Evolutionary conservation across 2,113 vertebrate genomes (phyloP).

Genomic region (Calidris pygmaea): DNA sequence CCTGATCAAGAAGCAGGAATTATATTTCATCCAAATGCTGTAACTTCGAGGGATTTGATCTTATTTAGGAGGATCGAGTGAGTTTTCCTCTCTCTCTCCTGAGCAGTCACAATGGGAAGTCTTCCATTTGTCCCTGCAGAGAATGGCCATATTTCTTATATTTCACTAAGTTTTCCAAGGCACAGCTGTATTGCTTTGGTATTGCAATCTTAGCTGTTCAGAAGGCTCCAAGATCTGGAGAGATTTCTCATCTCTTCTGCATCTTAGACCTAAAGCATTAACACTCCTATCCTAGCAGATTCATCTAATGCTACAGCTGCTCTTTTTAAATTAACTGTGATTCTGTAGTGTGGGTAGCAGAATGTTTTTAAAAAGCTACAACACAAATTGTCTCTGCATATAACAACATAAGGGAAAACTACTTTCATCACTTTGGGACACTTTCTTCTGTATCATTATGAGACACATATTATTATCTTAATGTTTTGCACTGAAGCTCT

Average conservation of each 20-base stretch:
- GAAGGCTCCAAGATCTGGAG: neutral
- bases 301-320: neutral
- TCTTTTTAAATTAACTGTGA: neutral
- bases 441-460: neutral
- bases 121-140: neutral
- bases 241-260: neutral
- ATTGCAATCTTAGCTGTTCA: neutral
- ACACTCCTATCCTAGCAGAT: neutral
- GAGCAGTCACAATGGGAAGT: neutral
- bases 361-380: neutral
- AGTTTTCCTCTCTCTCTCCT: neutral
- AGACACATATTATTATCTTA: conserved; percentile 15
- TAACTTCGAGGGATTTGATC: neutral
- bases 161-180: neutral
- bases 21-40: neutral
- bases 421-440: neutral
- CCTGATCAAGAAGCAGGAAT: neutral
- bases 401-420: neutral
- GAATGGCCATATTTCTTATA: neutral
- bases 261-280: neutral
- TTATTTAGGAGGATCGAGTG: neutral
- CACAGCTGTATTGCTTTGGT: neutral
- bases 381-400: neutral
- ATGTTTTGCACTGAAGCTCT: neutral
- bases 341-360: neutral